A percentile compares a stretch with the other conserved stretches of the same genome.
Evolutionary conservation across 2,888 invertebrate species (phyloP).

Genomic region (Fragum fragum): DNA sequence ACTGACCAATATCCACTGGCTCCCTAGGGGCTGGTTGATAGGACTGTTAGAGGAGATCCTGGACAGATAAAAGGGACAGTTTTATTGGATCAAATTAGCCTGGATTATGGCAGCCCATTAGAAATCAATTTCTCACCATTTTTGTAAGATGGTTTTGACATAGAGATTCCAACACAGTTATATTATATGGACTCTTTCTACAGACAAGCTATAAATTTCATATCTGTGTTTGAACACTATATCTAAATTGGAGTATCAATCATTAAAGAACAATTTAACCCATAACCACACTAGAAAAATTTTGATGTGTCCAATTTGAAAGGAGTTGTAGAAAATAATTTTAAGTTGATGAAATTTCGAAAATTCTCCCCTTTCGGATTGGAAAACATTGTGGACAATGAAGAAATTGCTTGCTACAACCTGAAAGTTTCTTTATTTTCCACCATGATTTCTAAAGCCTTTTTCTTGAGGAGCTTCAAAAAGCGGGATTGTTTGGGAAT

Average conservation of each 20-base stretch:
- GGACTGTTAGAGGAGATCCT: not conserved
- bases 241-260: too few species aligned
- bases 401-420: too few species aligned
- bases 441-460: too few species aligned
- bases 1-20: constrained; percentile 16
- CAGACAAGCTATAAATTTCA: not conserved
- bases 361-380: too few species aligned
- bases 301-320: not conserved
- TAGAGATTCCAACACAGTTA: not conserved
- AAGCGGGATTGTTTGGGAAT: too few species aligned
- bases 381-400: too few species aligned
- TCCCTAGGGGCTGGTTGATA: constrained; percentile 21
- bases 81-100: constrained; percentile 30
- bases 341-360: too few species aligned
- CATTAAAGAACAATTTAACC: too few species aligned
- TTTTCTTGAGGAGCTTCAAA: too few species aligned
- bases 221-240: not conserved
- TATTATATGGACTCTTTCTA: not conserved
- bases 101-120: constrained; percentile 26
- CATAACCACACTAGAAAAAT: too few species aligned
- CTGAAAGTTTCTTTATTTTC: too few species aligned
- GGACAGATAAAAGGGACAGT: constrained; percentile 26
- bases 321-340: not conserved
- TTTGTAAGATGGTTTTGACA: not conserved
- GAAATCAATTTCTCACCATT: constrained; percentile 27